These are phyloP conservation scores for Scaptomyza montana DNA, from an alignment of 1,140 invertebrate species.

Conservation along the genomic window DNA sequence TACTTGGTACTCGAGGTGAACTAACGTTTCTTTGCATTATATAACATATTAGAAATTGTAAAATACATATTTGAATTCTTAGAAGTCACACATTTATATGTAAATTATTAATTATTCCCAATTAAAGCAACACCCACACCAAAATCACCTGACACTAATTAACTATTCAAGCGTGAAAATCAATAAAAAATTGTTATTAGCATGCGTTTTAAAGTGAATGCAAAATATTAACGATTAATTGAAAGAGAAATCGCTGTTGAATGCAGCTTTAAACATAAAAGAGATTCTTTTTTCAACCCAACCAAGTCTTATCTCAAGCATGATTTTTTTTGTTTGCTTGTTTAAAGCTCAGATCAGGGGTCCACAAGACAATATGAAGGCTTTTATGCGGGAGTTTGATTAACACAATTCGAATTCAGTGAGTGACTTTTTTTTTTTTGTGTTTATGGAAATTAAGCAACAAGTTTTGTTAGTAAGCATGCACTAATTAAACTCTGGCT, in stretches of 20 bases:
- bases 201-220: slow-evolving; percentile 7
- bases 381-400: slow-evolving; percentile 77
- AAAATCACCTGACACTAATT: slow-evolving; percentile 31
- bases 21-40: no score
- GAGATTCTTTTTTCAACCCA: slow-evolving; percentile 1
- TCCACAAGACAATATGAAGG: slow-evolving; percentile 43
- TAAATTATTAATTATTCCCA: neutral
- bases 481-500: slow-evolving; percentile 77
- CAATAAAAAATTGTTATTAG: slow-evolving; percentile 1
- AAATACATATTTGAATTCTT: no score
- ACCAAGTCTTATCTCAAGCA: slow-evolving; percentile 29
- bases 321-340: slow-evolving; percentile 36
- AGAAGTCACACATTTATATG: neutral
- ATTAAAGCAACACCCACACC: slow-evolving; percentile 21
- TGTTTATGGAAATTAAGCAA: slow-evolving; percentile 60
- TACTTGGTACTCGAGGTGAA: neutral
- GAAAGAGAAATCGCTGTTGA: neutral
- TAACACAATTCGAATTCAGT: slow-evolving; percentile 59
- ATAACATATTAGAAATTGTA: no score
- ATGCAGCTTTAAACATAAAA: neutral
- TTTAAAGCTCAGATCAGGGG: slow-evolving; percentile 63
- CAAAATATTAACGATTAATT: slow-evolving; percentile 23
- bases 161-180: slow-evolving; percentile 15
- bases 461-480: slow-evolving; percentile 78
- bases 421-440: slow-evolving; percentile 24